These are phyloP conservation scores for Drosophila truncata DNA, from an alignment of 1,140 invertebrate species.

Conservation along the genomic window DNA sequence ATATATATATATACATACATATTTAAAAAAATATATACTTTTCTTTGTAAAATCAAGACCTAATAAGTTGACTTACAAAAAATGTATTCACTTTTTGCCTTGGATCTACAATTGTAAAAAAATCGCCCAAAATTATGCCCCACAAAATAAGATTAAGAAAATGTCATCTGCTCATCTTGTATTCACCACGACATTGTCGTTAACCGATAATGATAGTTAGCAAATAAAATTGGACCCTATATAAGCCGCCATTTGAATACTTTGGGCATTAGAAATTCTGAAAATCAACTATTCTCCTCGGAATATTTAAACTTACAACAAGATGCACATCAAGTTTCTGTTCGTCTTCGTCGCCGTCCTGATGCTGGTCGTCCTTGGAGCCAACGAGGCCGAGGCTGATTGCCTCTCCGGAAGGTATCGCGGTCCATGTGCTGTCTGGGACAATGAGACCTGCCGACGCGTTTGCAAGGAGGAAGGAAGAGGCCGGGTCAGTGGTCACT, in stretches of 20 bases:
- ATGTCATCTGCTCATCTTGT: background rate
- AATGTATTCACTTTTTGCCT: background rate
- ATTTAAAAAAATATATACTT: background rate
- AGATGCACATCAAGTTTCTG: slow-evolving; percentile 21
- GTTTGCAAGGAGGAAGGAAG: slow-evolving; percentile 18
- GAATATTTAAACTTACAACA: background rate
- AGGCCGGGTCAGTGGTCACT: slow-evolving; percentile 2
- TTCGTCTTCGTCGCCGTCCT: slow-evolving; percentile 13
- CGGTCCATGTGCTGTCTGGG: slow-evolving; percentile 19
- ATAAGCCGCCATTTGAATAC: background rate
- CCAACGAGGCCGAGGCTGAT: slow-evolving; percentile 16
- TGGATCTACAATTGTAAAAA: background rate
- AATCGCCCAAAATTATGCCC: slow-evolving; percentile 2
- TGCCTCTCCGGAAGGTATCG: slow-evolving; percentile 10
- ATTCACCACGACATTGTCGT: slow-evolving; percentile 3
- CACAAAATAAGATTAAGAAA: background rate
- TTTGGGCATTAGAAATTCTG: background rate
- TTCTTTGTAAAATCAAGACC: background rate
- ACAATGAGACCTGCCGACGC: slow-evolving; percentile 6
- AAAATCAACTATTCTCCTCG: background rate
- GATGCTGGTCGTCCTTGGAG: slow-evolving; percentile 21
- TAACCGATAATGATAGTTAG: background rate
- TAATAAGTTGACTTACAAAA: background rate
- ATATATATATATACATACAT: too few relatives aligned
- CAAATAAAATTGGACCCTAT: background rate